A percentile compares a stretch with the other conserved stretches of the same genome.
Evolutionary conservation across 2,113 vertebrate genomes (phyloP).

Genomic region (Oreotrochilus melanogaster): DNA sequence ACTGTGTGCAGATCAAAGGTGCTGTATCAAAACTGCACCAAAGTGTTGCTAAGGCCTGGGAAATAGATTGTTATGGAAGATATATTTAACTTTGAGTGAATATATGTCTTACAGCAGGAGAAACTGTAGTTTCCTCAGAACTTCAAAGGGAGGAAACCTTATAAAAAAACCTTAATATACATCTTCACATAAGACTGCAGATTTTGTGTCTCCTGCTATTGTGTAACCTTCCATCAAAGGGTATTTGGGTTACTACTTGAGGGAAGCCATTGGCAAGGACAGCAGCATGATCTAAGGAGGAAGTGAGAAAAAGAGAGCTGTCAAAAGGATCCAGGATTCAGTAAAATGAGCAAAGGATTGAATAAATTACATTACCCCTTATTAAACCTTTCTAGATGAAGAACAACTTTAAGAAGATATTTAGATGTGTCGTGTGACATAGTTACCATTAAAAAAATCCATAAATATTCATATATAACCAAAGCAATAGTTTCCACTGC

Average conservation of each 20-base stretch:
- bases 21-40: not conserved
- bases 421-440: not conserved
- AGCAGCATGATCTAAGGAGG: not conserved
- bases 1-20: not conserved
- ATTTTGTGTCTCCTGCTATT: constrained; percentile 26
- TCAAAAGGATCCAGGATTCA: not conserved
- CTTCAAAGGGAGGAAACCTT: constrained; percentile 52
- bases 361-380: not conserved
- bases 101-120: not conserved
- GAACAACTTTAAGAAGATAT: not conserved
- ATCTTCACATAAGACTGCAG: not conserved
- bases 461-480: constrained; percentile 14
- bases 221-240: constrained; percentile 44
- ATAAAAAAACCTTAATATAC: constrained; percentile 28
- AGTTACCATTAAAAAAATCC: not conserved
- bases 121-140: constrained; percentile 48
- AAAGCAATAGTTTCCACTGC: not conserved
- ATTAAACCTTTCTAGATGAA: not conserved
- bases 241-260: not conserved
- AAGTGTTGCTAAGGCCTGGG: not conserved
- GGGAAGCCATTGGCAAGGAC: not conserved
- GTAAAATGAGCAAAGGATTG: not conserved
- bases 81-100: not conserved
- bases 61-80: constrained; percentile 30
- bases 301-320: not conserved